Evolutionary conservation across 1,140 invertebrate species (phyloP).

Genomic region (Daktulosphaira vitifoliae): DNA sequence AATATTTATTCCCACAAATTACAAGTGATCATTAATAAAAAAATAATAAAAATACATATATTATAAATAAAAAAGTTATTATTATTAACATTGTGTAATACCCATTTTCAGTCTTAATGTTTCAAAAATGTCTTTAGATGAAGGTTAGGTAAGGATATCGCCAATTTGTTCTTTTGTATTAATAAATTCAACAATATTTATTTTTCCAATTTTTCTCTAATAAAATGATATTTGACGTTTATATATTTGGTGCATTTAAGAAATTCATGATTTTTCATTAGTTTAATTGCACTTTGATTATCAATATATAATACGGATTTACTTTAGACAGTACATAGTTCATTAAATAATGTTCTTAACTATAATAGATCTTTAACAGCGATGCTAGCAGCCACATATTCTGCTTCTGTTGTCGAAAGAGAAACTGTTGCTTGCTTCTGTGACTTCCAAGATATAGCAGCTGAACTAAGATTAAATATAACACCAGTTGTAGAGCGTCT

Average conservation of each 20-base stretch:
- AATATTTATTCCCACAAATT: too few relatives aligned
- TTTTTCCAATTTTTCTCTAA: too few relatives aligned
- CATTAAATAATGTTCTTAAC: neutral
- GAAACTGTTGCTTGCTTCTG: slow-evolving; percentile 11
- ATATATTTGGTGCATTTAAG: slow-evolving; percentile 40
- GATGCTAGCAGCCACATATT: slow-evolving; percentile 20
- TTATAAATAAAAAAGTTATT: too few relatives aligned
- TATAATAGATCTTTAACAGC: neutral
- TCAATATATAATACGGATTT: slow-evolving; percentile 11
- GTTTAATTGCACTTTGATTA: slow-evolving; percentile 21
- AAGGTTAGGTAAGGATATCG: too few relatives aligned
- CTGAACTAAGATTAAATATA: slow-evolving; percentile 39
- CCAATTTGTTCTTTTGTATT: too few relatives aligned
- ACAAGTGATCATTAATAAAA: too few relatives aligned
- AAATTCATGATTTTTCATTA: slow-evolving; percentile 37
- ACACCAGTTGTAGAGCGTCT: slow-evolving; percentile 42
- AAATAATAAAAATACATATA: too few relatives aligned
- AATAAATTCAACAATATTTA: too few relatives aligned
- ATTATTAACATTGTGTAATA: too few relatives aligned
- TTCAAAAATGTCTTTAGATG: too few relatives aligned
- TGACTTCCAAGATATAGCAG: slow-evolving; percentile 37
- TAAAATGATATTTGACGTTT: slow-evolving; percentile 38
- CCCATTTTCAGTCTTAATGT: too few relatives aligned
- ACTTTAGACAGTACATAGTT: neutral
- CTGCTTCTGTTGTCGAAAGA: slow-evolving; percentile 14